A percentile compares a stretch with the other conserved stretches of the same genome.
These are phyloP conservation scores for Collichthys lucidus DNA, from an alignment of 2,113 vertebrate genomes.

Conservation along the genomic window DNA sequence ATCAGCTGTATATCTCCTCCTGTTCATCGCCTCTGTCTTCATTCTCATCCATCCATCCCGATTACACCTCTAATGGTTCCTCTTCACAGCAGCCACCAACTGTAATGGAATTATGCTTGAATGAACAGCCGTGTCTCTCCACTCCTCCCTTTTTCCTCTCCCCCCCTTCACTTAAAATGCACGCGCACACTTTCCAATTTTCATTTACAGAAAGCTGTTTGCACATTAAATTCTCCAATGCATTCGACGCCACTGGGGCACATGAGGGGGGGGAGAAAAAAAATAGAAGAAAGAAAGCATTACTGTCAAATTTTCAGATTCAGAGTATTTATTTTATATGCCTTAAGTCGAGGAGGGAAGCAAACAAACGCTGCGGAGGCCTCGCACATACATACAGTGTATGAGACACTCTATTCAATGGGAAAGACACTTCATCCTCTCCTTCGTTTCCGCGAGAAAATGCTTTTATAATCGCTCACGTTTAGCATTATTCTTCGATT, in stretches of 20 bases:
- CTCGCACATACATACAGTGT: conserved; percentile 27
- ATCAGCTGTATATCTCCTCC: conserved; percentile 60
- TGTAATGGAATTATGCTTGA: conserved; percentile 80
- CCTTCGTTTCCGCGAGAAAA: conserved; percentile 30
- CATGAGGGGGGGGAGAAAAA: neutral
- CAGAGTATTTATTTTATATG: conserved; percentile 44
- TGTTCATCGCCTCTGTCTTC: conserved; percentile 49
- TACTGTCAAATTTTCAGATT: conserved; percentile 50
- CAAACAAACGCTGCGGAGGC: conserved; percentile 30
- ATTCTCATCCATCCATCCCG: conserved; percentile 76
- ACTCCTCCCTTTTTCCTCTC: conserved; percentile 35
- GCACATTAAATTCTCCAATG: conserved; percentile 56
- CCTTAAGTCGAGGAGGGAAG: conserved; percentile 27
- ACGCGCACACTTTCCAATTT: conserved; percentile 22
- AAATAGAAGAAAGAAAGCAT: conserved; percentile 35
- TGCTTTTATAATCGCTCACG: conserved; percentile 44
- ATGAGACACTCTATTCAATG: conserved; percentile 21
- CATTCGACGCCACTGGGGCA: conserved; percentile 30
- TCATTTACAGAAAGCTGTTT: conserved; percentile 59
- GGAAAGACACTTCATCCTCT: conserved; percentile 19
- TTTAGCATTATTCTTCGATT: conserved; percentile 52
- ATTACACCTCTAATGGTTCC: conserved; percentile 81
- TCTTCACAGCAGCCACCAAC: conserved; percentile 78
- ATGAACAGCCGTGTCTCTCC: conserved; percentile 68
- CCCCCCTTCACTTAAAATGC: neutral